These are phyloP conservation scores for Macrophya alboannulata DNA, from an alignment of 2,888 invertebrate species.

Conservation along the genomic window DNA sequence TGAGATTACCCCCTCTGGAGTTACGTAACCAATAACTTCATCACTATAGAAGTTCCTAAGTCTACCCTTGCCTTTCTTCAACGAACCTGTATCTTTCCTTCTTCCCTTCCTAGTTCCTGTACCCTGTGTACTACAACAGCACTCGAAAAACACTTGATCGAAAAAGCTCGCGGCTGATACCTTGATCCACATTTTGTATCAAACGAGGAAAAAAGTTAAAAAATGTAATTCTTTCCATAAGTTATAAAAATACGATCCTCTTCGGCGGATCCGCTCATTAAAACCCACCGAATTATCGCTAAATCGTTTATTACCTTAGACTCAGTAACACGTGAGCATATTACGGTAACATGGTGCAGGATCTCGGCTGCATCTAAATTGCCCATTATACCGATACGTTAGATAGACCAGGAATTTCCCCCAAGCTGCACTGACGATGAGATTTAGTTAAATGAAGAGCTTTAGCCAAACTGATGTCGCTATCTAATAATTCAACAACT, in stretches of 20 bases:
- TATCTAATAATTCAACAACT: neutral
- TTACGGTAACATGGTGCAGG: neutral
- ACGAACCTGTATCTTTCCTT: neutral
- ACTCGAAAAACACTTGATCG: constrained; percentile 15
- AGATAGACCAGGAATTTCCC: neutral
- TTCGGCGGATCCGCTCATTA: neutral
- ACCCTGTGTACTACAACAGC: neutral
- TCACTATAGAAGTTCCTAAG: constrained; percentile 28
- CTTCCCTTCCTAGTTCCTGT: neutral
- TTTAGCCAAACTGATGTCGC: neutral
- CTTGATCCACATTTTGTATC: neutral
- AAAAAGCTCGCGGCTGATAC: neutral
- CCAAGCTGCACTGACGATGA: neutral
- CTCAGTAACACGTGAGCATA: constrained; percentile 24
- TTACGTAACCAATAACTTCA: constrained; percentile 48
- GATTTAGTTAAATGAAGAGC: neutral
- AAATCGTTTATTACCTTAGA: constrained; percentile 17
- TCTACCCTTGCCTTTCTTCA: neutral
- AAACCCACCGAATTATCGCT: neutral
- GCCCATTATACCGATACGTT: neutral
- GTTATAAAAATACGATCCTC: neutral
- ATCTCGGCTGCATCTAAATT: constrained; percentile 38
- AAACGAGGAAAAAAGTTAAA: neutral
- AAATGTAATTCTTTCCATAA: too few species aligned
- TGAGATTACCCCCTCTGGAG: constrained; percentile 33